Evolutionary conservation across 2,113 vertebrate genomes (phyloP), one percentile per base, ranked within the genome.

Genomic region (Bubo blakistoni): DNA sequence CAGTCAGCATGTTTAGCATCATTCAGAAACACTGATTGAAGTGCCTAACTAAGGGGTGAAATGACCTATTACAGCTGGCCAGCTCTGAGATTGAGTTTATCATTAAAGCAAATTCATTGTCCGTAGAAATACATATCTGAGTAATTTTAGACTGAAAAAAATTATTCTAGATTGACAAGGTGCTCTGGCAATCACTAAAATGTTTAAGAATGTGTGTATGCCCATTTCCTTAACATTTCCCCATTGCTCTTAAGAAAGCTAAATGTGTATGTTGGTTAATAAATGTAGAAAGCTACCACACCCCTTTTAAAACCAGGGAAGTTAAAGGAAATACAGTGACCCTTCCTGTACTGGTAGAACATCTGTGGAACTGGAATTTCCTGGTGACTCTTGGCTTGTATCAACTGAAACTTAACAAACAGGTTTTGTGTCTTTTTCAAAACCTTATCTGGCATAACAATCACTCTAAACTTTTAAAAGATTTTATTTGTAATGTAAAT

Each of bases 321-420:
- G 44, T 88, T 62, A 92, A 80, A 71, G 25, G 10, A 79, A 81
- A 87, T 20, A 40, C 9, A 19, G 4, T 54, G 29, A 88, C 19
- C 19, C 40, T 78, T 78, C 57, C 1, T 0, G 32, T 44, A 22
- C 22, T 40, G 3, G 1, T 32, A 65, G 55, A 89, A 88, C 51
- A 94, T 86, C 94, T 93, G 92, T 86, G 67, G 36, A 94, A 93
- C 36, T 80, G 57, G 88, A 90, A 93, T 95, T 94, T 97, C 89
- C 93, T 92, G 70, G 11, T 86, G 78, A 52, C 27, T 94, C 19
- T 62, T 59, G 30, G 72, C 70, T 82, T 94, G 18, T 66, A 26
- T 29, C 47, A 83, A 42, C 26, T 94, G 90, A 88, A 94, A 66
- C 40, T 55, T 94, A 93, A 27, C 27, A 32, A 94, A 84, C 70